A percentile compares a stretch with the other conserved stretches of the same genome.
phyloP scores from a whole-genome alignment of 1,140 invertebrate species.

The Drosophila bifasciata region DNA sequence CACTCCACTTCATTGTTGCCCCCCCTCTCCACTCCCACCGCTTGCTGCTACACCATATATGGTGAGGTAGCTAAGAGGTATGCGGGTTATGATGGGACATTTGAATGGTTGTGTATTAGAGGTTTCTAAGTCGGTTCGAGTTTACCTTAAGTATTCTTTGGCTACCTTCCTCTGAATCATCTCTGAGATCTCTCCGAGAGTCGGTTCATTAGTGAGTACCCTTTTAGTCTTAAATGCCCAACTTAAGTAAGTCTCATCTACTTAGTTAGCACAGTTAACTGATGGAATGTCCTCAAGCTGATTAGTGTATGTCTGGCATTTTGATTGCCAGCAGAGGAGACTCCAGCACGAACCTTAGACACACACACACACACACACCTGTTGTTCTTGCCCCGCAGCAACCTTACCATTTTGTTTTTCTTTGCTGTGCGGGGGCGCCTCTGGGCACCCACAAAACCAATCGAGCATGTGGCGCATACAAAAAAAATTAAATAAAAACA shows the following conservation, averaged over 20 bases:
- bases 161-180: too few species aligned
- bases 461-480: conserved; percentile 52
- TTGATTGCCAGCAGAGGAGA: conserved; percentile 48
- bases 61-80: conserved; percentile 1
- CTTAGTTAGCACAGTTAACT: conserved; percentile 28
- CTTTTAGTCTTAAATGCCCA: background rate
- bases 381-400: conserved; percentile 25
- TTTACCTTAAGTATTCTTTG: background rate
- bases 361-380: too few species aligned
- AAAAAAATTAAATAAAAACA: conserved; percentile 77
- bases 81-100: conserved; percentile 12
- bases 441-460: conserved; percentile 35
- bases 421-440: background rate
- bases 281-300: conserved; percentile 45
- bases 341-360: conserved; percentile 7
- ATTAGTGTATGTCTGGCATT: conserved; percentile 51
- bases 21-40: conserved; percentile 52
- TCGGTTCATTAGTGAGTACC: background rate
- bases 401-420: conserved; percentile 24
- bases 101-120: background rate
- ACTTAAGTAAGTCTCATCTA: background rate
- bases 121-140: background rate
- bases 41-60: background rate
- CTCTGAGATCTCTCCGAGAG: too few species aligned
- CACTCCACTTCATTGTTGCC: conserved; percentile 69